These are phyloP conservation scores for Hemibagrus guttatus DNA, from an alignment of 2,797 vertebrate genomes.

Conservation along the genomic window DNA sequence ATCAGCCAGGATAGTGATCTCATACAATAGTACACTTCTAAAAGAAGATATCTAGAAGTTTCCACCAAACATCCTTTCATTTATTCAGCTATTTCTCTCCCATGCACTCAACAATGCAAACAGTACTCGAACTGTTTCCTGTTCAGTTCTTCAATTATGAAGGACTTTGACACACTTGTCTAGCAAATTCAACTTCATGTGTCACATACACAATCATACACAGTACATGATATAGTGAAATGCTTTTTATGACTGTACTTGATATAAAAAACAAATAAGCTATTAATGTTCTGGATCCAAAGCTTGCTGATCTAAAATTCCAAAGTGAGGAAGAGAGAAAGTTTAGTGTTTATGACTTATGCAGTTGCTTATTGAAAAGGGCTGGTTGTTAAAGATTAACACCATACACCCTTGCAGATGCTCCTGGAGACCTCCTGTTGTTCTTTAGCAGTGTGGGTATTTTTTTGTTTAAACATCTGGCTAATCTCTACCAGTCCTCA, in stretches of 20 bases:
- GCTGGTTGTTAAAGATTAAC: conserved; percentile 50
- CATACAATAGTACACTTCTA: conserved; percentile 18
- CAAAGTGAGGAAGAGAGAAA: conserved; percentile 34
- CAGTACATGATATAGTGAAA: no score
- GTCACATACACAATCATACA: no score
- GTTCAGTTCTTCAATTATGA: conserved; percentile 14
- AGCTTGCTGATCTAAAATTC: conserved; percentile 35
- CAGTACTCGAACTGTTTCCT: neutral
- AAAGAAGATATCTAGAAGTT: neutral
- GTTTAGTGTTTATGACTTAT: conserved; percentile 29
- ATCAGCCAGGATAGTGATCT: conserved; percentile 46
- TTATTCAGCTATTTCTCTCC: neutral
- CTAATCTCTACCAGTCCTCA: conserved; percentile 65
- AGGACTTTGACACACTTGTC: conserved; percentile 24
- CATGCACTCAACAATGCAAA: neutral
- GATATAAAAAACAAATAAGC: conserved; percentile 9
- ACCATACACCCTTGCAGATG: conserved; percentile 18
- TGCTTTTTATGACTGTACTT: no score
- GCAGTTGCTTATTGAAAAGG: conserved; percentile 43
- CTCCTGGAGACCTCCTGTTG: conserved; percentile 45
- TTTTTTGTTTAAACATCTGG: conserved; percentile 63
- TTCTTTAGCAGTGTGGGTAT: conserved; percentile 44
- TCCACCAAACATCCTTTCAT: neutral
- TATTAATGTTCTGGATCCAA: conserved; percentile 13
- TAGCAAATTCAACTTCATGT: neutral